These are phyloP conservation scores for Smithornis capensis DNA, from an alignment of 2,113 vertebrate genomes.

Conservation along the genomic window DNA sequence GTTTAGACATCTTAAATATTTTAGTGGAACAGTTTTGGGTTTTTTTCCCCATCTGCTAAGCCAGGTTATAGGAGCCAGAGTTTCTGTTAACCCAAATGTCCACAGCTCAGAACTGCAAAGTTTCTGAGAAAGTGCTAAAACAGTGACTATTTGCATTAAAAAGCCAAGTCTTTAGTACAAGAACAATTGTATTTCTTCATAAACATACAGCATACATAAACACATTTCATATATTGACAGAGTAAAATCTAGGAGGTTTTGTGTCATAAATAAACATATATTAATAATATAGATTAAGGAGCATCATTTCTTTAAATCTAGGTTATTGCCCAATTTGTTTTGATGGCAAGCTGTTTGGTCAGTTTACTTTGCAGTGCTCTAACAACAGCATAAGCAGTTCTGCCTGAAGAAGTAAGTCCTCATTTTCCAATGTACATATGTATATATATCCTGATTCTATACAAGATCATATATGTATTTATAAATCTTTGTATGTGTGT, in stretches of 20 bases:
- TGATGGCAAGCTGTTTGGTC: background rate
- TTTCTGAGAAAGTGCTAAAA: background rate
- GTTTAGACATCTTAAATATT: background rate
- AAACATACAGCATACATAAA: background rate
- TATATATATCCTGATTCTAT: background rate
- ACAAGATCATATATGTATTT: background rate
- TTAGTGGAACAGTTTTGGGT: background rate
- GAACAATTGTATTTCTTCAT: fast-evolving
- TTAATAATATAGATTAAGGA: background rate
- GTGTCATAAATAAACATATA: background rate
- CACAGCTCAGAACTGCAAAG: background rate
- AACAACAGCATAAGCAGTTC: background rate
- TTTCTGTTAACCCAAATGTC: background rate
- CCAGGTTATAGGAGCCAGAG: background rate
- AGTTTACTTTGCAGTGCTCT: background rate
- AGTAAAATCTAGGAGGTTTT: background rate
- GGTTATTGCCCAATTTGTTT: background rate
- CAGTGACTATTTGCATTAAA: background rate
- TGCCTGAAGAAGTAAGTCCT: background rate
- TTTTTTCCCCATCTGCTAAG: background rate
- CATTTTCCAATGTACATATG: background rate
- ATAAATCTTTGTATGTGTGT: background rate
- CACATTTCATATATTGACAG: background rate
- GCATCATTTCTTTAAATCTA: background rate
- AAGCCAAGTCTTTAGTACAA: background rate